Percentiles rank a stretch among this genome's conserved stretches.
These are phyloP conservation scores for Molorchus minor DNA, from an alignment of 2,888 invertebrate genomes.

Conservation along the genomic window DNA sequence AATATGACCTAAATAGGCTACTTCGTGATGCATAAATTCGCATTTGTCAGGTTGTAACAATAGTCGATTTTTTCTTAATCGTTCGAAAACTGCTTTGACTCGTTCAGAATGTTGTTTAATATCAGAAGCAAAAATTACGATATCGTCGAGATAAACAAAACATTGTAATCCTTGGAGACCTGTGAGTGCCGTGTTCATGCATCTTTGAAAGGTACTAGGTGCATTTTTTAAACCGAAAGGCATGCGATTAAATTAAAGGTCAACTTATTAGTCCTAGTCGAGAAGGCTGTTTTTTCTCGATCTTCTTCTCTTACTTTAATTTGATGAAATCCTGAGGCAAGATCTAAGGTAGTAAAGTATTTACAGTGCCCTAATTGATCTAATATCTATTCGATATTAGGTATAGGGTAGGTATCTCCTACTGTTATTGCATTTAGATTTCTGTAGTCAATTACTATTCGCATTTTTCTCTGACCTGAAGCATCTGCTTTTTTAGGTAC, in stretches of 20 bases:
- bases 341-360: background rate
- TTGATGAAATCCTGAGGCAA: background rate
- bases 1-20: slow-evolving; percentile 55
- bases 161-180: slow-evolving; percentile 29
- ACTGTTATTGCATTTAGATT: background rate
- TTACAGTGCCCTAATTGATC: background rate
- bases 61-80: slow-evolving; percentile 45
- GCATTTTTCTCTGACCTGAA: background rate
- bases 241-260: background rate
- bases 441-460: background rate
- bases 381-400: background rate
- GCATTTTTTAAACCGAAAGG: slow-evolving; percentile 37
- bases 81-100: slow-evolving; percentile 37
- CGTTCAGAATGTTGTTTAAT: slow-evolving; percentile 51
- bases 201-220: slow-evolving; percentile 36
- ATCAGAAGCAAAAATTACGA: slow-evolving; percentile 39
- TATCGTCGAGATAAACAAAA: slow-evolving; percentile 48
- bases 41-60: slow-evolving; percentile 49
- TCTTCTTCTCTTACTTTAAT: background rate
- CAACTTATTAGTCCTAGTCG: background rate
- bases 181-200: slow-evolving; percentile 24
- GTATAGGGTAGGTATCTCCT: background rate
- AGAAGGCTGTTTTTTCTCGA: slow-evolving; percentile 26
- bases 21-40: slow-evolving; percentile 53
- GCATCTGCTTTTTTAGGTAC: background rate